Base-by-base conservation (phyloP, 2,888 invertebrate species). In the Drosophila multiciliata region DNA sequence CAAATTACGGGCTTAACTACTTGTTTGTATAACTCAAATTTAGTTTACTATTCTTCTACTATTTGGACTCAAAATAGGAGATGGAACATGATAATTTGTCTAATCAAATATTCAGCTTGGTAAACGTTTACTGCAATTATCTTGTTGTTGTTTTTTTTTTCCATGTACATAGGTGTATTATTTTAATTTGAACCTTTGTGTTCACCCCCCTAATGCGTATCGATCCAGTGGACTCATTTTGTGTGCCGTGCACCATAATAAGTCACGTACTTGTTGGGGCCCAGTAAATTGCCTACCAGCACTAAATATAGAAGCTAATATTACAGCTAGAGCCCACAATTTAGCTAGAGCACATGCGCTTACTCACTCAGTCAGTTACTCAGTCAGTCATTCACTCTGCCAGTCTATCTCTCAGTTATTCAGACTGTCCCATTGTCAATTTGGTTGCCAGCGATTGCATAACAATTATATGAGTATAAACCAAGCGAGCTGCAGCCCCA, bases 291-390 rank as follows among this genome's bases (percentile, higher is more conserved):
- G 55, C 40, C 54, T 49, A 61, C 55, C 52, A 60, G 50, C 11
- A 52, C 73, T 69, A 76, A 68, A 81, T 73, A 79, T 73, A 81
- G 79, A 58, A 70, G 26, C 64, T 45, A 78, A 76, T 64, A 66
- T 60, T 65, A 58, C 33, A 20, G 53, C 20, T 7, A 32, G 42
- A 77, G 73, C 61, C 48, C 23, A 55, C 50, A 75, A 9, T 75
- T 40, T 9, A 59, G 57, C 35, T 33, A 54, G 48, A 50, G 79
- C 80, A 64, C 78, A 75, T 72, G 75, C 64, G 60, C 73, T 58
- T n/a, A 42, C 17, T 61, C 50, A 38, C 17, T 32, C 62, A 29
- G 33, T 29, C 23, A 23, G 42, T 23, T 36, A 29, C n/a, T 20
- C 58, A 26, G 32, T 40, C 61, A 61, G 49, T 32, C 23, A 42